A percentile compares a stretch with the other conserved stretches of the same genome.
Evolutionary conservation across 2,888 invertebrate species (phyloP).

Genomic region (Hydrotaea cyrtoneurina): DNA sequence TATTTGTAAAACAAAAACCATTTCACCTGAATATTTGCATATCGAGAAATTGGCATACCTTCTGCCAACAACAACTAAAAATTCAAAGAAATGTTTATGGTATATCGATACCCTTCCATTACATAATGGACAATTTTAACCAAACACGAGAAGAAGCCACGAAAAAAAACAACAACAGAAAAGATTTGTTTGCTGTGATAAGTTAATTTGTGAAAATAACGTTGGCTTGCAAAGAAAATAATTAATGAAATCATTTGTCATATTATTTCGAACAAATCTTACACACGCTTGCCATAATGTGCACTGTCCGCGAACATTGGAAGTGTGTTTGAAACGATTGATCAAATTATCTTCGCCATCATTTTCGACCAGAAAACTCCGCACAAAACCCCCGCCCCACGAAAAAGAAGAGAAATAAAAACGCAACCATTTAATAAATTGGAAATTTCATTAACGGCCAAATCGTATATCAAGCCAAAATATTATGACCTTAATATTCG

Average conservation of each 20-base stretch:
- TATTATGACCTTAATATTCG: conserved; percentile 66
- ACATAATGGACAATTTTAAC: conserved; percentile 51
- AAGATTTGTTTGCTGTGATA: conserved; percentile 52
- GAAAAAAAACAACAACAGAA: neutral
- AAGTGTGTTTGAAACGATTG: neutral
- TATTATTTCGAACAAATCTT: conserved; percentile 32
- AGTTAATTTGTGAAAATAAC: conserved; percentile 64
- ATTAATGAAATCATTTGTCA: conserved; percentile 68
- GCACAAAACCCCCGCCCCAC: neutral
- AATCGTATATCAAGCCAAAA: conserved; percentile 59
- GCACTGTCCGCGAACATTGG: too few relatives aligned
- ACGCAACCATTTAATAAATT: conserved; percentile 64
- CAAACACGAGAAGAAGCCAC: neutral
- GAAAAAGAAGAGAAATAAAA: conserved; percentile 11
- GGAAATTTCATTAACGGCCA: conserved; percentile 60
- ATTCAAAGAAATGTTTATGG: neutral
- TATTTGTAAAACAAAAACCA: too few relatives aligned
- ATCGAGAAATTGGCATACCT: conserved; percentile 1
- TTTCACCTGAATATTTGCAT: neutral
- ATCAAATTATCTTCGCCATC: neutral
- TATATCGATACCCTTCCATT: conserved; percentile 58
- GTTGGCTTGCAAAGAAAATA: conserved; percentile 64
- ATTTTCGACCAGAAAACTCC: conserved; percentile 20
- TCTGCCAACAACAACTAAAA: neutral
- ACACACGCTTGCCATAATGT: neutral